Conservation (phyloP, 1,140 invertebrate genomes). For the roundworm (Caenorhabditis elegans) region DNA sequence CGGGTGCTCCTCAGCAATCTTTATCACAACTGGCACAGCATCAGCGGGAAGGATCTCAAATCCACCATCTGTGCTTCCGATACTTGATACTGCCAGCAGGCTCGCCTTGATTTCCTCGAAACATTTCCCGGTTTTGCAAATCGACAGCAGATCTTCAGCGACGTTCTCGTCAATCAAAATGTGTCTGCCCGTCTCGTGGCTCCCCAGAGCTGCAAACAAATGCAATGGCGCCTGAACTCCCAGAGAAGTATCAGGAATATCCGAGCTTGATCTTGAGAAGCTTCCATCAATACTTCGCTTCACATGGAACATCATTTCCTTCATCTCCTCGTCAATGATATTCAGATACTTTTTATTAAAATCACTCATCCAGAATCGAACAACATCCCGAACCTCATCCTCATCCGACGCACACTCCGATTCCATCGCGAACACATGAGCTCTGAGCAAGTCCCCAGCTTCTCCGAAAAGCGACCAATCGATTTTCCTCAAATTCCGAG, state of each 20-base stretch:
- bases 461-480: conserved; percentile 44
- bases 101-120: background rate
- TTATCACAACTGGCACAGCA: conserved; percentile 22
- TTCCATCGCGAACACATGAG: conserved; percentile 40
- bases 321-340: conserved; percentile 46
- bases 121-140: background rate
- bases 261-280: conserved; percentile 35
- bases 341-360: conserved; percentile 47
- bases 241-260: background rate
- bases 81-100: conserved; percentile 37
- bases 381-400: conserved; percentile 27
- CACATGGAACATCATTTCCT: conserved; percentile 29
- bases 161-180: conserved; percentile 40
- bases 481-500: conserved; percentile 13
- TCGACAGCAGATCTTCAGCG: background rate
- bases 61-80: conserved; percentile 26
- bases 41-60: conserved; percentile 35
- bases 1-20: conserved; percentile 42
- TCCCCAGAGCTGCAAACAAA: conserved; percentile 39
- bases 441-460: conserved; percentile 42
- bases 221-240: conserved; percentile 39
- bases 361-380: conserved; percentile 40
- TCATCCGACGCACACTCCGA: conserved; percentile 4
- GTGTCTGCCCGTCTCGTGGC: conserved; percentile 26
- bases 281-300: conserved; percentile 40